Evolutionary conservation across 2,113 vertebrate species (phyloP).

Genomic region (Anas platyrhynchos): DNA sequence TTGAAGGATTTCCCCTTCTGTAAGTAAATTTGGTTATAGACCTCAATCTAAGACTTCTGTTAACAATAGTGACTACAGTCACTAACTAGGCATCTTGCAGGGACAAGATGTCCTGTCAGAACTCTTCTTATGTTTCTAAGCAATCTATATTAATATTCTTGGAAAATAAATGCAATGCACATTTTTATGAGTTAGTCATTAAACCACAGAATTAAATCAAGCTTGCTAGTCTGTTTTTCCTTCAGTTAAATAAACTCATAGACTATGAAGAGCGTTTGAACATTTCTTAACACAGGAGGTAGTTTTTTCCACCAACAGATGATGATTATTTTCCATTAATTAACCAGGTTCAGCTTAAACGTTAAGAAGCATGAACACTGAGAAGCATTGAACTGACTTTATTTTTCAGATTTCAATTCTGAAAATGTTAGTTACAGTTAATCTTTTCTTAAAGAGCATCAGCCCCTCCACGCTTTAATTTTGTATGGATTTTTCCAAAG

Average conservation of each 20-base stretch:
- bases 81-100: not conserved
- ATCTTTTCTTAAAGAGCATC: not conserved
- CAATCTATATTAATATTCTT: not conserved
- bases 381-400: not conserved
- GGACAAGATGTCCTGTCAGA: not conserved
- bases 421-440: not conserved
- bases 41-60: not conserved
- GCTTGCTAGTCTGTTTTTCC: constrained; percentile 16
- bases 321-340: constrained; percentile 31
- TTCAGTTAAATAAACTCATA: constrained; percentile 23
- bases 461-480: not conserved
- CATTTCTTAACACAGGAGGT: not conserved
- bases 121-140: not conserved
- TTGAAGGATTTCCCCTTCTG: not conserved
- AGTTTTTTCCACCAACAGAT: constrained; percentile 33
- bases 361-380: not conserved
- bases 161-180: constrained; percentile 11
- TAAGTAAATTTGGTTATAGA: not conserved
- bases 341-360: not conserved
- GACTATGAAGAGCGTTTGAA: not conserved
- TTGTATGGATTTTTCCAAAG: not conserved
- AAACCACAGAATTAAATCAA: constrained; percentile 49
- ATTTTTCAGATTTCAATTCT: not conserved
- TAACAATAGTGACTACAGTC: not conserved
- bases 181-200: constrained; percentile 44